These are phyloP conservation scores for Pachycephus smyrnensis DNA, from an alignment of 2,888 invertebrate genomes.

Conservation along the genomic window DNA sequence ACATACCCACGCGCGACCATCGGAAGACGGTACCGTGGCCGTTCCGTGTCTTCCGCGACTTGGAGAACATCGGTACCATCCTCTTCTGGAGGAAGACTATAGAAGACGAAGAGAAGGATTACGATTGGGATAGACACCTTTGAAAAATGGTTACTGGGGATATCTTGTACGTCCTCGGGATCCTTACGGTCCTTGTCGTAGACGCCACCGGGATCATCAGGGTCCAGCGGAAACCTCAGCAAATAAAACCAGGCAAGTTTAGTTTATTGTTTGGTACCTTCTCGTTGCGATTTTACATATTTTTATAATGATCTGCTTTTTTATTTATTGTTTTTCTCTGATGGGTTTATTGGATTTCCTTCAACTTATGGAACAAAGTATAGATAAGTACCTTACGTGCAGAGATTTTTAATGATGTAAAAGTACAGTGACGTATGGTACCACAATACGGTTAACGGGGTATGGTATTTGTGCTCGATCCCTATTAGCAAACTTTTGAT, in stretches of 20 bases:
- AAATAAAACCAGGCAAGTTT: conserved; percentile 50
- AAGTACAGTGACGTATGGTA: no score
- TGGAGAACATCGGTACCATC: not conserved
- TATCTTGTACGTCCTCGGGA: conserved; percentile 3
- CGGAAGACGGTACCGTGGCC: conserved; percentile 13
- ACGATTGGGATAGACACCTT: not conserved
- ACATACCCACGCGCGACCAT: not conserved
- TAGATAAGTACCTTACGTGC: not conserved
- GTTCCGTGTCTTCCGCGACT: conserved; percentile 6
- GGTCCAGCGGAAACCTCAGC: conserved; percentile 43
- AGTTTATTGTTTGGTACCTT: conserved; percentile 8
- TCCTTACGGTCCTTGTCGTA: conserved; percentile 27
- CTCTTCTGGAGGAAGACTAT: conserved; percentile 3
- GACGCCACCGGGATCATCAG: conserved; percentile 29
- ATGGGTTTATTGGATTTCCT: not conserved
- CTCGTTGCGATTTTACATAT: not conserved
- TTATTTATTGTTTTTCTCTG: not conserved
- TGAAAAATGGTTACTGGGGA: not conserved
- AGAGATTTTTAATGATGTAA: not conserved
- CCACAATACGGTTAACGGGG: no score
- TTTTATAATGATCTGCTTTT: not conserved
- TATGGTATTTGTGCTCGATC: not conserved
- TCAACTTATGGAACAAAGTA: not conserved
- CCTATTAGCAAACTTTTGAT: conserved; percentile 21
- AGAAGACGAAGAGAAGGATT: conserved; percentile 3